A percentile compares a stretch with the other conserved stretches of the same genome.
These are phyloP conservation scores for Styela plicata DNA, from an alignment of 23 tunicate species.

Conservation along the genomic window DNA sequence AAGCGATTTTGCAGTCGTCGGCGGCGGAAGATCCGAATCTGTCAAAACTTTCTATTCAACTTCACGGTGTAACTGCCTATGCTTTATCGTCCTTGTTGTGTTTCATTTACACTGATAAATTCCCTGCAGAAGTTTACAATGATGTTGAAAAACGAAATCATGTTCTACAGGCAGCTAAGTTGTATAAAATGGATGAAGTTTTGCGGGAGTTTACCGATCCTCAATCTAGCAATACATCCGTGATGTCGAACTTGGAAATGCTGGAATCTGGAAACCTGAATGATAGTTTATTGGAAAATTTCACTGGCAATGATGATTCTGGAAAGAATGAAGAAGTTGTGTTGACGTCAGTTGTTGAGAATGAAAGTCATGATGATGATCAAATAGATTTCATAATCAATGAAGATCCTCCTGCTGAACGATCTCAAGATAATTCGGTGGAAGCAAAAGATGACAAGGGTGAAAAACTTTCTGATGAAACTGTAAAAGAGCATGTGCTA, in stretches of 20 bases:
- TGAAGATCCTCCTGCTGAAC: not conserved
- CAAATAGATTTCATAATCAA: not conserved
- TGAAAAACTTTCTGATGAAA: not conserved
- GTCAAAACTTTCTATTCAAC: conserved; percentile 28
- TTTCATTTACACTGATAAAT: conserved; percentile 9
- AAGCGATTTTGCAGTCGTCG: conserved; percentile 18
- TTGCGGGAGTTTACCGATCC: not conserved
- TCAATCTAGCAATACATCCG: not conserved
- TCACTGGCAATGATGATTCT: not conserved
- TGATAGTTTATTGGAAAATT: conserved; percentile 12
- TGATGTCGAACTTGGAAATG: not conserved
- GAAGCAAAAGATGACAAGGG: not conserved
- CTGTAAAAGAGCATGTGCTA: conserved; percentile 6
- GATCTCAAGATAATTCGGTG: too few species aligned
- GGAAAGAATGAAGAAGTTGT: not conserved
- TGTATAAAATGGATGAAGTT: conserved; percentile 27
- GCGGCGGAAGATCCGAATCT: conserved; percentile 13
- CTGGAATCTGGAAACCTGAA: conserved; percentile 1
- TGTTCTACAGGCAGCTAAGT: conserved; percentile 19
- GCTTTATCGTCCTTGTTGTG: conserved; percentile 16
- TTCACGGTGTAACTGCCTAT: conserved; percentile 24
- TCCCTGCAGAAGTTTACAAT: conserved; percentile 9
- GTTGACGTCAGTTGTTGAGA: not conserved
- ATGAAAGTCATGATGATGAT: not conserved
- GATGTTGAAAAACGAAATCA: not conserved